A percentile compares a stretch with the other conserved stretches of the same genome.
These are phyloP conservation scores for Nomada flava DNA, from an alignment of 2,888 invertebrate species.

Conservation along the genomic window DNA sequence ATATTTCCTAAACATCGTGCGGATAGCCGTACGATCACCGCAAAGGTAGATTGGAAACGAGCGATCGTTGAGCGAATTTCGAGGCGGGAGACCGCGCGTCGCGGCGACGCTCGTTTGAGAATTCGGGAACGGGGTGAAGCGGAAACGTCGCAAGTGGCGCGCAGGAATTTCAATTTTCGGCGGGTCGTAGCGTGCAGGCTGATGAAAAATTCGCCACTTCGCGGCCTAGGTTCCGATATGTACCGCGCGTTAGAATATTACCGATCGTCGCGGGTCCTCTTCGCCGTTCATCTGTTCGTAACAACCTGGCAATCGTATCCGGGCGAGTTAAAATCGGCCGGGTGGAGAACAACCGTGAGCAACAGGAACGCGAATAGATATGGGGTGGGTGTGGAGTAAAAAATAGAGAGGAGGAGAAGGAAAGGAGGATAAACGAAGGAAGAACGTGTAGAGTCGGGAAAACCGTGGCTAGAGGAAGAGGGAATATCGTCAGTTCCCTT, in stretches of 20 bases:
- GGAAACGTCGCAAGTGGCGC: conserved; percentile 51
- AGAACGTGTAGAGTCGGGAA: neutral
- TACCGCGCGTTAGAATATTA: conserved; percentile 63
- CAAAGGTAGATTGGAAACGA: conserved; percentile 50
- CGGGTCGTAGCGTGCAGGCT: conserved; percentile 33
- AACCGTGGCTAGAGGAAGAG: conserved; percentile 38
- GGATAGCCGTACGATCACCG: conserved; percentile 45
- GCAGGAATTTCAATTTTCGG: conserved; percentile 69
- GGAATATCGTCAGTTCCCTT: conserved; percentile 65
- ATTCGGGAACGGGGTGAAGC: conserved; percentile 61
- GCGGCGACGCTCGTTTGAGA: conserved; percentile 45
- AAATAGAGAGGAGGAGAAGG: neutral
- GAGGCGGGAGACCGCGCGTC: conserved; percentile 54
- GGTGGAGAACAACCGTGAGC: neutral
- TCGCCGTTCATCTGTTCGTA: conserved; percentile 1
- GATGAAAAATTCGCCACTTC: conserved; percentile 57
- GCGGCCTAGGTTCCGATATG: conserved; percentile 35
- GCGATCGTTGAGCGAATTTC: conserved; percentile 38
- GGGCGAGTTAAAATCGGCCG: conserved; percentile 15
- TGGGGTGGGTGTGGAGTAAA: neutral
- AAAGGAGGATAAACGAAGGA: neutral
- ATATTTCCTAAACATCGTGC: conserved; percentile 53
- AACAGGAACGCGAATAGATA: neutral
- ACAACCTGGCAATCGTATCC: conserved; percentile 1
- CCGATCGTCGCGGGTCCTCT: conserved; percentile 31